Conservation (phyloP, 2,797 vertebrate genomes). For the Sebastes ruberrimus region DNA sequence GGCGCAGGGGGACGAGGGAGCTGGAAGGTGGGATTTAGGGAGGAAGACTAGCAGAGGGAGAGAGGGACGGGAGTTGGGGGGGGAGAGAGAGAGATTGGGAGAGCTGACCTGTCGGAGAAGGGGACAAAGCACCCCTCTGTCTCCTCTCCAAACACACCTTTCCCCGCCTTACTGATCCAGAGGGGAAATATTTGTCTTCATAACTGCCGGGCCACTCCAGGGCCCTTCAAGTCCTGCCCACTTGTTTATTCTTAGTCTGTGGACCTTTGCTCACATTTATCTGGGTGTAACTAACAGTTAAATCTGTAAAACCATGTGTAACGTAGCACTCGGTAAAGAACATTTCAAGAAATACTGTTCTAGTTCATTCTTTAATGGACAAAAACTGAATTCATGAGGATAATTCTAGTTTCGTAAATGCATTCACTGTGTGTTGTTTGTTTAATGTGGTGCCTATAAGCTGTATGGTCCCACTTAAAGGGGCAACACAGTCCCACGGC, state of each 20-base stretch:
- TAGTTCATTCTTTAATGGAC: background rate
- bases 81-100: slow-evolving; percentile 39
- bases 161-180: slow-evolving; percentile 81
- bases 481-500: too few species aligned
- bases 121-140: slow-evolving; percentile 93
- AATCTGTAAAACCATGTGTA: background rate
- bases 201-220: slow-evolving; percentile 58
- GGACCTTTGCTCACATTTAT: slow-evolving; percentile 21
- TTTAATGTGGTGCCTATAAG: slow-evolving; percentile 7
- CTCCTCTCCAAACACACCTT: slow-evolving; percentile 85
- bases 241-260: slow-evolving; percentile 60
- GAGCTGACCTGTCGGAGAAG: slow-evolving; percentile 76
- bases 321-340: background rate
- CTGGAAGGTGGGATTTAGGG: slow-evolving; percentile 49
- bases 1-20: slow-evolving; percentile 36
- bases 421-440: background rate
- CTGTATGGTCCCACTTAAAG: slow-evolving; percentile 13
- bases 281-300: background rate
- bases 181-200: slow-evolving; percentile 84
- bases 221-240: slow-evolving; percentile 46
- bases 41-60: slow-evolving; percentile 3
- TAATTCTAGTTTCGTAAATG: background rate
- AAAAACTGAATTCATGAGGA: background rate
- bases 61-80: slow-evolving; percentile 45
- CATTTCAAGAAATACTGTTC: background rate